Evolutionary conservation across 2,888 invertebrate genomes (phyloP).

Genomic region (Ligdia adustata): DNA sequence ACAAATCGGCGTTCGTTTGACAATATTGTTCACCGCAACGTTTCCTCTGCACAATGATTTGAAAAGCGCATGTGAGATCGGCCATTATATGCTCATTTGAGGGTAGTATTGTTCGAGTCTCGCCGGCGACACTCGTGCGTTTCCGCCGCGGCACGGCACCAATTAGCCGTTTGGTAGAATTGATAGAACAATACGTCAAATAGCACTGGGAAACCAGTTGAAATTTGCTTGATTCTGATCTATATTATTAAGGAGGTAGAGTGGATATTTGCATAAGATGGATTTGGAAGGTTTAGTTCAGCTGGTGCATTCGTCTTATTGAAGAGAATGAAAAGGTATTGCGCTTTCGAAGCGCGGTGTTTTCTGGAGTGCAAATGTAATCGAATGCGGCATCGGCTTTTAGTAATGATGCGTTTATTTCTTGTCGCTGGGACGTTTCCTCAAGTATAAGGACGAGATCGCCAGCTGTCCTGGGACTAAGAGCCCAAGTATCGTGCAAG

Average conservation of each 20-base stretch:
- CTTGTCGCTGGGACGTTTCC: no score
- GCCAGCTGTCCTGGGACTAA: no score
- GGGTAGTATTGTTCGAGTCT: constrained; percentile 48
- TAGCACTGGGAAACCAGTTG: not conserved
- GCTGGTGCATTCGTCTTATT: constrained; percentile 13
- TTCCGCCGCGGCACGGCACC: constrained; percentile 59
- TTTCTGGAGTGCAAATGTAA: no score
- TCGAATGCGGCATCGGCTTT: no score
- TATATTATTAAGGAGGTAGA: no score
- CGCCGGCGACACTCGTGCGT: constrained; percentile 62
- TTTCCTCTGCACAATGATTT: constrained; percentile 56
- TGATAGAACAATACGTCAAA: constrained; percentile 30
- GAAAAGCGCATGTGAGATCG: constrained; percentile 59
- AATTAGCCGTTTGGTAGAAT: constrained; percentile 60
- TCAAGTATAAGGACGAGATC: no score
- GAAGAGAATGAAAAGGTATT: constrained; percentile 8
- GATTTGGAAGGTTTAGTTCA: no score
- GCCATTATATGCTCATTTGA: constrained; percentile 74
- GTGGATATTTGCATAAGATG: no score
- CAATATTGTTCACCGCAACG: constrained; percentile 55
- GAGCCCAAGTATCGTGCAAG: no score
- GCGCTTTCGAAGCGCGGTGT: constrained; percentile 9
- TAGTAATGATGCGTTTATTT: no score
- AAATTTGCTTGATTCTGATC: no score
- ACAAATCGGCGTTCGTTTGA: constrained; percentile 71